Conservation (phyloP, 2,113 vertebrate species). For the Xiphophorus couchianus region DNA sequence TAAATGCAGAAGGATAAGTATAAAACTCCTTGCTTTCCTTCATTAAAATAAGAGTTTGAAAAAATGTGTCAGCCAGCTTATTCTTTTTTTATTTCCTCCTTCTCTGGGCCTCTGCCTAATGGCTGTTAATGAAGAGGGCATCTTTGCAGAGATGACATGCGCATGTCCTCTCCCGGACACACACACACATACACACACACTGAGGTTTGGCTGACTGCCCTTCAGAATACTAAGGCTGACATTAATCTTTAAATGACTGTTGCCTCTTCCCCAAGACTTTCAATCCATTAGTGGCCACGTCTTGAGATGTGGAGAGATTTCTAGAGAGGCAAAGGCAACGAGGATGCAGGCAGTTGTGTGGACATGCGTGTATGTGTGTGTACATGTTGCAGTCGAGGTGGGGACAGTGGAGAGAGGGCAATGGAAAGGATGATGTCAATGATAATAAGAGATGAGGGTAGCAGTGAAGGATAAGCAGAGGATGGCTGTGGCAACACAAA, state of each 20-base stretch:
- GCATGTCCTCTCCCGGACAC: slow-evolving; percentile 51
- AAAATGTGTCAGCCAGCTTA: slow-evolving; percentile 33
- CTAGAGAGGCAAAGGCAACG: slow-evolving; percentile 49
- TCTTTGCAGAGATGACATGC: slow-evolving; percentile 67
- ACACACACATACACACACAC: slow-evolving; percentile 22
- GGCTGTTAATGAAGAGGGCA: slow-evolving; percentile 76
- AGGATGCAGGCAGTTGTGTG: slow-evolving; percentile 30
- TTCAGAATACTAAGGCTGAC: slow-evolving; percentile 76
- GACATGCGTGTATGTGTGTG: slow-evolving; percentile 2
- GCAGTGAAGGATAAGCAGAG: slow-evolving; percentile 34
- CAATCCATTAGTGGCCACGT: slow-evolving; percentile 77
- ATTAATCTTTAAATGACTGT: slow-evolving; percentile 83
- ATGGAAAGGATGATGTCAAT: slow-evolving; percentile 73
- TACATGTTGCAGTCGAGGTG: slow-evolving; percentile 10
- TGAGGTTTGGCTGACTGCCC: slow-evolving; percentile 60
- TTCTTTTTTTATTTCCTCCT: slow-evolving; percentile 31
- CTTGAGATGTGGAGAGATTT: slow-evolving; percentile 72
- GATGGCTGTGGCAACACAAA: slow-evolving; percentile 28
- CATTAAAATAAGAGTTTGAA: neutral
- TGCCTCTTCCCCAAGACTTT: slow-evolving; percentile 76
- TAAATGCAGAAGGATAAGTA: too few relatives aligned
- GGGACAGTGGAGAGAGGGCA: slow-evolving; percentile 4
- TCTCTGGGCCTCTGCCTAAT: slow-evolving; percentile 56
- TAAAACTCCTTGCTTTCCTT: too few relatives aligned
- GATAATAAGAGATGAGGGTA: slow-evolving; percentile 71